Conservation (phyloP, 1,140 invertebrate genomes). For the Cephus cinctus region DNA sequence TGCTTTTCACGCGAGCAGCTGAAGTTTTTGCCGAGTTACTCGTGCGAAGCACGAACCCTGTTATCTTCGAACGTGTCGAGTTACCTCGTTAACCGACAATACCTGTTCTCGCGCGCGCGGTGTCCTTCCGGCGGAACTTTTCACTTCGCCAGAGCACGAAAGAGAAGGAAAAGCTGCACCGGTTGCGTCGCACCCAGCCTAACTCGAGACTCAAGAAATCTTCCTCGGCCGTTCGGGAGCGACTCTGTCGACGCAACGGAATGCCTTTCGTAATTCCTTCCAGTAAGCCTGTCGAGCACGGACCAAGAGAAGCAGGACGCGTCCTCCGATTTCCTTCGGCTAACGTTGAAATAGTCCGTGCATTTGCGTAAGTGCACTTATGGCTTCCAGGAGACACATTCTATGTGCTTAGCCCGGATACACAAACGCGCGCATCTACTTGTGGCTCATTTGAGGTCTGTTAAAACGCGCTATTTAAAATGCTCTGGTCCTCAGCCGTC, state of each 20-base stretch:
- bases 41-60: slow-evolving; percentile 35
- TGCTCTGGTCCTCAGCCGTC: slow-evolving; percentile 11
- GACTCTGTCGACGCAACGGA: too few relatives aligned
- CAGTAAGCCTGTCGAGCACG: background rate
- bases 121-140: slow-evolving; percentile 27
- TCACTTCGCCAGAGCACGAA: slow-evolving; percentile 34
- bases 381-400: too few relatives aligned
- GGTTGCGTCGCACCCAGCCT: too few relatives aligned
- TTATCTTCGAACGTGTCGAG: slow-evolving; percentile 43
- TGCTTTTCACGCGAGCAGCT: too few relatives aligned
- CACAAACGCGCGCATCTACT: slow-evolving; percentile 13
- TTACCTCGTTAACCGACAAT: slow-evolving; percentile 44
- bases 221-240: too few relatives aligned
- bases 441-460: slow-evolving; percentile 24
- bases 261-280: too few relatives aligned
- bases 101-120: slow-evolving; percentile 21
- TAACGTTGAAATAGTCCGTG: too few relatives aligned
- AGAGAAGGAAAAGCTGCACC: too few relatives aligned
- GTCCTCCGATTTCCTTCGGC: slow-evolving; percentile 5
- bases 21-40: slow-evolving; percentile 40
- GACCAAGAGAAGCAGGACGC: slow-evolving; percentile 1
- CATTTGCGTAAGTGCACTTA: too few relatives aligned
- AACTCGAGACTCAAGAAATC: too few relatives aligned
- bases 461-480: slow-evolving; percentile 28
- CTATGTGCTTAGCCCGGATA: too few relatives aligned